phyloP scores from a whole-genome alignment of 2,888 invertebrate species.

The Drosophila niveifrons region DNA sequence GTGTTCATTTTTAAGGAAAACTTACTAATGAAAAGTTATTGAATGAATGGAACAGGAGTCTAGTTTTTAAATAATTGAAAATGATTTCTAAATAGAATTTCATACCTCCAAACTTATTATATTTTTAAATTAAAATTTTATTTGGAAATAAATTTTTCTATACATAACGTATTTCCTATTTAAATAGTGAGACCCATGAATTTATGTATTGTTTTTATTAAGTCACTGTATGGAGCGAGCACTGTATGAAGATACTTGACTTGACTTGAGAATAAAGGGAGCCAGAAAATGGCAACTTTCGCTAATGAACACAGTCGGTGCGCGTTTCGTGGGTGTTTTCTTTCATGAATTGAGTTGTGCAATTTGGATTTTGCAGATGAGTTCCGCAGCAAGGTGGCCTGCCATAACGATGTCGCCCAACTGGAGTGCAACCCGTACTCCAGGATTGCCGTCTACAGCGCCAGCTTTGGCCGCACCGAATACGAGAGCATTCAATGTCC shows the following conservation, averaged over 20 bases:
- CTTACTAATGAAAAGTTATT: not conserved
- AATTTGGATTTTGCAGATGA: constrained; percentile 89
- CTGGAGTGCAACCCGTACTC: constrained; percentile 95
- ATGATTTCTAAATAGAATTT: not conserved
- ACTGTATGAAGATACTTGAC: not conserved
- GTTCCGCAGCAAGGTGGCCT: constrained; percentile 96
- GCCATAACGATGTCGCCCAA: constrained; percentile 95
- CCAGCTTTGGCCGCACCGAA: constrained; percentile 96
- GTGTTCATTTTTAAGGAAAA: not conserved
- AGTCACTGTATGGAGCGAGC: not conserved
- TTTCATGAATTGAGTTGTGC: constrained; percentile 1
- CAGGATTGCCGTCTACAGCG: constrained; percentile 96
- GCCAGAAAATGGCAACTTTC: not conserved
- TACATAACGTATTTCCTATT: no score
- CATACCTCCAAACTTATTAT: no score
- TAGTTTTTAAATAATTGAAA: not conserved
- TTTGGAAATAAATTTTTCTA: no score
- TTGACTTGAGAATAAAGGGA: not conserved
- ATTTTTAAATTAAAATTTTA: no score
- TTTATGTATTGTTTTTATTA: not conserved
- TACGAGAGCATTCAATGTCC: constrained; percentile 96
- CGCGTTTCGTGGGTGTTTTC: not conserved
- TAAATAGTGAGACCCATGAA: no score
- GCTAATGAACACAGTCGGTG: constrained; percentile 14
- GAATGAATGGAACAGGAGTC: not conserved